Base-by-base conservation (phyloP, 2,797 vertebrate species). In the Cercopithecus hamlyni region DNA sequence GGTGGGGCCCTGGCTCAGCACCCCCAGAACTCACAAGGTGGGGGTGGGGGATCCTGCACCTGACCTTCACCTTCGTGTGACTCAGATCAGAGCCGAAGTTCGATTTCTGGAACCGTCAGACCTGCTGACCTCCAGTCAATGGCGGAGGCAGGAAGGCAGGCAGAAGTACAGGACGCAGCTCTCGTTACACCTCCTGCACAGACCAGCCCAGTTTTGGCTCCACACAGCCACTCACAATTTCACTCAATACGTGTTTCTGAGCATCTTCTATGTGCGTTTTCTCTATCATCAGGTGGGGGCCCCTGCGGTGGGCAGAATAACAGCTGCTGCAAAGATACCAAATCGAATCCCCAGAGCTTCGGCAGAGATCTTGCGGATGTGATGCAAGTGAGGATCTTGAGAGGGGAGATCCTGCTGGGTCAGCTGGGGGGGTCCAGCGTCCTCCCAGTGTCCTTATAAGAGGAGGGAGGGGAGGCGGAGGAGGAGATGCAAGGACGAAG, bases 31-130 rank as follows among this genome's bases (percentile, higher is more conserved):
- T 22, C 6, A 24, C 27, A 3, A 36, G 87, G 19, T 4, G n/a
- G 48, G 22, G 27, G 24, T 26, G 30, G 1, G 24, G 14, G 43
- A 24, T 19, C 67, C 70, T 8, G 7, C 17, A 7, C 55, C 14
- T 36, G 5, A 1, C 5, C 58, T 20, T 20, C 1, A 4, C 26
- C n/a, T 67, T 39, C 6, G 0, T 2, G 48, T 1, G 22, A 8
- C 39, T 10, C 3, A 4, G 58, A 43, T 15, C 43, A 5, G 19
- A 50, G 52, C 45, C 48, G 41, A 27, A 17, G 19, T n/a, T 52
- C 45, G 55, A 4, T 36, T 12, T 91, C 77, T 36, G 36, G 75
- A 67, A 41, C 39, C 30, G 55, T 52, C 20, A 14, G 27, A 58
- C 50, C 64, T 11, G n/a, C 36, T 3, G 17, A 67, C 30, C 79